Percentiles rank a stretch among this genome's conserved stretches.
Conservation (phyloP, 2,113 vertebrate species). For the Callocephalon fimbriatum region DNA sequence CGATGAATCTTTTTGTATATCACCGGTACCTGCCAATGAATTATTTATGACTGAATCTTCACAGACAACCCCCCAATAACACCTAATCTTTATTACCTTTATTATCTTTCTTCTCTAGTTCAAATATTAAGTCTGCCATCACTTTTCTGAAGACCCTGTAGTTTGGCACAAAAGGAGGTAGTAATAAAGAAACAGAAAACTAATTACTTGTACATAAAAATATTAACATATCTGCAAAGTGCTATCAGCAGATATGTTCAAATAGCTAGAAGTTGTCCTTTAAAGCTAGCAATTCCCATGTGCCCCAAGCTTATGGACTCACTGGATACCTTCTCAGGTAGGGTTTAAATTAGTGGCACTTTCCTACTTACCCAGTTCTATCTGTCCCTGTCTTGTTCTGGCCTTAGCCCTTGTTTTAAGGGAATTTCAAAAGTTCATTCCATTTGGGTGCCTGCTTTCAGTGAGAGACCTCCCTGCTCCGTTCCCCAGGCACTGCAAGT, state of each 20-base stretch:
- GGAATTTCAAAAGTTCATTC: not conserved
- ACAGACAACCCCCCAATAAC: not conserved
- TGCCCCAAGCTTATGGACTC: not conserved
- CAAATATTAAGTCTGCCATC: not conserved
- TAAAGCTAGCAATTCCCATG: not conserved
- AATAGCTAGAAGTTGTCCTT: not conserved
- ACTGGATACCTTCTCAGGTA: not conserved
- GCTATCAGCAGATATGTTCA: not conserved
- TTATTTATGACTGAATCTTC: not conserved
- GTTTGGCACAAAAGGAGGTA: not conserved
- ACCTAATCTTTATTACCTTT: not conserved
- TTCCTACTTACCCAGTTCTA: not conserved
- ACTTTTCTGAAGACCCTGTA: not conserved
- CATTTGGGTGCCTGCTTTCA: rapidly evolving
- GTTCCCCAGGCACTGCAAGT: not conserved
- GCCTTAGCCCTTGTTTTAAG: not conserved
- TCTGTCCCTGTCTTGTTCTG: not conserved
- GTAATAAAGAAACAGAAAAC: not conserved
- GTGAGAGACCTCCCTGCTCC: not conserved
- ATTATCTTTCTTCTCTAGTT: not conserved
- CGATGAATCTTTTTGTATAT: not conserved
- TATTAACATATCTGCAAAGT: not conserved
- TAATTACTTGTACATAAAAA: not conserved
- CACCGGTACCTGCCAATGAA: not conserved
- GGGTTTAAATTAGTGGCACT: not conserved